Evolutionary conservation across 2,888 invertebrate species (phyloP).

Genomic region (Deilephila elpenor): DNA sequence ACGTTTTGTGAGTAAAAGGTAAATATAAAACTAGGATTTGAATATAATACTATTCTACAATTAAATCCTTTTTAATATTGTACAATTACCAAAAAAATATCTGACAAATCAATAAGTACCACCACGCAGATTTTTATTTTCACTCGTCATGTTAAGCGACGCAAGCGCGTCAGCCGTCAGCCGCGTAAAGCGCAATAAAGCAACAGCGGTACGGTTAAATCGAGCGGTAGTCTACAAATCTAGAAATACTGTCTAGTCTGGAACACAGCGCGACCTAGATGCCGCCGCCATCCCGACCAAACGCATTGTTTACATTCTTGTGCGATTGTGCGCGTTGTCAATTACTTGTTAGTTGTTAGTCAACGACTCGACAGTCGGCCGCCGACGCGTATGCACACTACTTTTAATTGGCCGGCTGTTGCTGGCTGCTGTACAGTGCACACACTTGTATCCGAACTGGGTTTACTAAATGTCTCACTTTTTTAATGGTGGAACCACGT

Average conservation of each 20-base stretch:
- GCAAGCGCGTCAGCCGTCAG: not conserved
- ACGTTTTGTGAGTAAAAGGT: too few relatives aligned
- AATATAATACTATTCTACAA: not conserved
- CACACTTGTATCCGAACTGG: too few relatives aligned
- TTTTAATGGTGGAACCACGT: too few relatives aligned
- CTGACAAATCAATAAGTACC: not conserved
- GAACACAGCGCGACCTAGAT: slow-evolving; percentile 60
- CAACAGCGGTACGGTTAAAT: slow-evolving; percentile 55
- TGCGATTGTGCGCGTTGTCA: slow-evolving; percentile 25
- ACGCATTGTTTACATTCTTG: slow-evolving; percentile 34
- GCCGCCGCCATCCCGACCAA: slow-evolving; percentile 39
- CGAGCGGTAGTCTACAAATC: slow-evolving; percentile 63
- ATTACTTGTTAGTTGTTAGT: slow-evolving; percentile 3
- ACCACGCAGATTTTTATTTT: not conserved
- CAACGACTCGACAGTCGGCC: not conserved
- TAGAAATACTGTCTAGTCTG: slow-evolving; percentile 65
- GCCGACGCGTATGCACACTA: slow-evolving; percentile 16
- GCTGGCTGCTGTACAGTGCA: not conserved
- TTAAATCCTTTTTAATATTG: not conserved
- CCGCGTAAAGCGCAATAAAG: slow-evolving; percentile 39
- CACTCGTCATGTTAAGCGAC: not conserved
- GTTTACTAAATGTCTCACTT: too few relatives aligned
- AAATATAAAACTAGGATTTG: not conserved
- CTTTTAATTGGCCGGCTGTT: slow-evolving; percentile 13
- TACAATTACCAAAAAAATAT: not conserved